Evolutionary conservation across 1,140 invertebrate genomes (phyloP), one percentile per base, ranked within the genome.

Genomic region (Calliphora vicina): DNA sequence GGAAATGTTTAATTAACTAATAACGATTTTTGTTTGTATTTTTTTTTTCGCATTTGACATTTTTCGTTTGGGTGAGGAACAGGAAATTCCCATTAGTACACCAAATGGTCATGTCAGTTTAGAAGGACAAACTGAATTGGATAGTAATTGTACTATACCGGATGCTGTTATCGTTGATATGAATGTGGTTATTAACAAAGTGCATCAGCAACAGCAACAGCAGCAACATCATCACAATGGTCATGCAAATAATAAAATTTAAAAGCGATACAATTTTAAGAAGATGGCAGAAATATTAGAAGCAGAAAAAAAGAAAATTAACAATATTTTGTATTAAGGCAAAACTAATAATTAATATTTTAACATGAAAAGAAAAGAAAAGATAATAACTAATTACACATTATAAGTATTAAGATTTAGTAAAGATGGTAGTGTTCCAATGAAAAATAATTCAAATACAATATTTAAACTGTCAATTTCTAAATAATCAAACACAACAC

Each of bases 141-240:
- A 88, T 42, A 84, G 83, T 86, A 1, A 90, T 87, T 87, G 85
- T 78, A 85, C 78, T 5, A 83, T 90, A 67, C 85, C 85, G 27
- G 89, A 90, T 83, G 85, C 89, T 6, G 89, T 90, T 73, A 88
- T 89, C 12, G 86, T 90, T 84, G 89, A 90, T 83, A 90, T 90
- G 85, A 87, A 85, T 80, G 86, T 85, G 27, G 88, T 89, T 13
- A 89, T 89, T 85, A 89, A 89, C 17, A 88, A 88, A 80, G 88
- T 88, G 26, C 88, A 86, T 80, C 88, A 89, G 82, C 87, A 89
- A 83, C 88, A 88, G 20, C 88, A 87, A 20, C 81, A 85, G 80
- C 84, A 86, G 85, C 42, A 82, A 84, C 80, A 87, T 87, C 80
- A 87, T 87, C 71, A 76, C 6, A 74, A 76, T 43, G 67, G 81